Evolutionary conservation across 2,888 invertebrate species (phyloP).

Genomic region (Megaustenia siamemsis): DNA sequence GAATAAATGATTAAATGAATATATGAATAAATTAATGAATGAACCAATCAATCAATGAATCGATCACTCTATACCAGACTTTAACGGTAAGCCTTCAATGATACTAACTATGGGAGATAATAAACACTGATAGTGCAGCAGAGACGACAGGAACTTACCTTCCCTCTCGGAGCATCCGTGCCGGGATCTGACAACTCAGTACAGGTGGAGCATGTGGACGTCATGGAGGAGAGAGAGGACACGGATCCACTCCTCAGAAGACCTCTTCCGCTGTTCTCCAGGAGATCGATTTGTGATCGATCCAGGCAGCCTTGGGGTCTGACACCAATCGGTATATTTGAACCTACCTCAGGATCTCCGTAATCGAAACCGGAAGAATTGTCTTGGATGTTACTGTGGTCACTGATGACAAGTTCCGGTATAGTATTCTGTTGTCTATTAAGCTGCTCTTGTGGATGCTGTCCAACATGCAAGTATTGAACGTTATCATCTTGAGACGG

Average conservation of each 20-base stretch:
- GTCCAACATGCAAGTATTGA: no score
- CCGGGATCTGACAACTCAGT: slow-evolving; percentile 13
- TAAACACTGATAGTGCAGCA: neutral
- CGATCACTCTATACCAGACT: no score
- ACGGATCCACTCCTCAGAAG: slow-evolving; percentile 40
- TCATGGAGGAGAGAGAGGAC: slow-evolving; percentile 54
- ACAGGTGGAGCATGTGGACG: slow-evolving; percentile 54
- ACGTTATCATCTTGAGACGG: no score
- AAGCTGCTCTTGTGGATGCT: neutral
- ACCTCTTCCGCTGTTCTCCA: neutral
- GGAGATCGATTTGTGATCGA: neutral
- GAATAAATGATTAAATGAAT: no score
- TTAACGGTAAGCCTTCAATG: no score
- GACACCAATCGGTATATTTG: neutral
- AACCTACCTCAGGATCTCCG: neutral
- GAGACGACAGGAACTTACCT: slow-evolving; percentile 40
- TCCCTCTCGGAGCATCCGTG: neutral
- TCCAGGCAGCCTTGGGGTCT: neutral
- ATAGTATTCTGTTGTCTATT: neutral
- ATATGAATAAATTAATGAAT: no score
- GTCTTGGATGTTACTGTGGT: slow-evolving; percentile 44
- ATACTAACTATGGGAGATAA: no score
- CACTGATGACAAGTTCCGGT: slow-evolving; percentile 56
- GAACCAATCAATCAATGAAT: no score
- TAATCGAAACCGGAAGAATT: neutral